These are phyloP conservation scores for Cheilinus undulatus DNA, from an alignment of 2,113 vertebrate genomes.

Conservation along the genomic window DNA sequence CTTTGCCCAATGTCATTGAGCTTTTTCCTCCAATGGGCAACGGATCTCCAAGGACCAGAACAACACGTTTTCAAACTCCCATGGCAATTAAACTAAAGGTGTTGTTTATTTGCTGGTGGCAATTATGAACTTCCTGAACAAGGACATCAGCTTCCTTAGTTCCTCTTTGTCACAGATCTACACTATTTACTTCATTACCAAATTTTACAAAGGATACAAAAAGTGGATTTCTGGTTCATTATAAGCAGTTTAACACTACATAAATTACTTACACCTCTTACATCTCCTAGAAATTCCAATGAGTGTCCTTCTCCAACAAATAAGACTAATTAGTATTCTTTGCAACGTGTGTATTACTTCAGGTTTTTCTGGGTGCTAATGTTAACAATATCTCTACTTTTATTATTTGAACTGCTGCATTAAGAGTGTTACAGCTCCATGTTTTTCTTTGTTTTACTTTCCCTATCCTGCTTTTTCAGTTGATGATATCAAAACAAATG, in stretches of 20 bases:
- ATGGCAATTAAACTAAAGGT: conserved; percentile 57
- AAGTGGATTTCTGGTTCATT: background rate
- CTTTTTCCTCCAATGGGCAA: conserved; percentile 44
- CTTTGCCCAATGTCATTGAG: conserved; percentile 44
- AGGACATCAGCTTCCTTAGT: conserved; percentile 45
- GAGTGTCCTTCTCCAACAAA: background rate
- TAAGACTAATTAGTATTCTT: too few relatives aligned
- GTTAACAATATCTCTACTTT: too few relatives aligned
- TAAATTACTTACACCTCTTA: too few relatives aligned
- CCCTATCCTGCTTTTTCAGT: too few relatives aligned
- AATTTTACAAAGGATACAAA: background rate
- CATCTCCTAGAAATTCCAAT: too few relatives aligned
- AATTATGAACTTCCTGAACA: conserved; percentile 36
- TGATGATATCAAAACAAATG: too few relatives aligned
- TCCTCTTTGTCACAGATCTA: conserved; percentile 18
- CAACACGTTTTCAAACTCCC: conserved; percentile 57
- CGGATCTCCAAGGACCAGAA: conserved; percentile 42
- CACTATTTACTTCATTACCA: background rate
- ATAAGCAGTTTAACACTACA: background rate
- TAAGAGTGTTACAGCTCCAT: too few relatives aligned
- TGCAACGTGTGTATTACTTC: too few relatives aligned
- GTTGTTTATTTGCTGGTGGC: conserved; percentile 57
- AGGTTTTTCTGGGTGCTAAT: background rate
- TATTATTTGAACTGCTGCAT: too few relatives aligned
- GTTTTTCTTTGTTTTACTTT: too few relatives aligned